Evolutionary conservation across 2,797 vertebrate species (phyloP), one percentile per base, ranked within the genome.

Genomic region (Manis pentadactyla): DNA sequence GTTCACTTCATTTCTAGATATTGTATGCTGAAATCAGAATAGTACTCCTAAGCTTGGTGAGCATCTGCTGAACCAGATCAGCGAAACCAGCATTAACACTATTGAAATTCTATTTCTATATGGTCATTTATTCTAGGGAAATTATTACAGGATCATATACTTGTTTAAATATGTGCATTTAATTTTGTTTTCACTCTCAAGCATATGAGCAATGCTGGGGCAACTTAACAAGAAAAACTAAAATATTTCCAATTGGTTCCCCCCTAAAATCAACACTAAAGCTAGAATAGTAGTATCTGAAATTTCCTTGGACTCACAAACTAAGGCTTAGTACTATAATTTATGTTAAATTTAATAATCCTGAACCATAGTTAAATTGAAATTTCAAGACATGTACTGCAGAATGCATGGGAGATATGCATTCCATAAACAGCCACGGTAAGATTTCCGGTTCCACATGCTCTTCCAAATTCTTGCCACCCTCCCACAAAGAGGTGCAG

Each of bases 101-200:
- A 97, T 91, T 94, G 66, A 97, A 97, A 94, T 93, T 96, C 71
- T 96, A 91, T 94, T 93, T 97, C 90, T 89, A 91, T 31, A 68
- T 53, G 57, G 66, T 84, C 86, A 83, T 90, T 96, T 84, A 59
- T 93, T 74, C 57, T 95, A 31, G 18, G 57, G 64, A 97, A 92
- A 93, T 93, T 71, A 91, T 71, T 95, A 31, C 34, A 87, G 83
- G 55, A 92, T 6, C 29, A 91, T 87, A 83, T 51, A 53, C n/a
- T 82, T 87, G 15, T 87, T 93, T 93, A 95, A 95, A 59, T 84
- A 57, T n/a, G 13, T 87, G 37, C n/a, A 29, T 85, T 96, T 87
- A 94, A 95, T 87, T 81, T 93, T 84, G 37, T 78, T 85, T 90
- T 87, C 96, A 69, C 14, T 95, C 15, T 83, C 68, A 87, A 87